Base-by-base conservation (phyloP, 2,797 vertebrate species). In the Chrosomus eos region DNA sequence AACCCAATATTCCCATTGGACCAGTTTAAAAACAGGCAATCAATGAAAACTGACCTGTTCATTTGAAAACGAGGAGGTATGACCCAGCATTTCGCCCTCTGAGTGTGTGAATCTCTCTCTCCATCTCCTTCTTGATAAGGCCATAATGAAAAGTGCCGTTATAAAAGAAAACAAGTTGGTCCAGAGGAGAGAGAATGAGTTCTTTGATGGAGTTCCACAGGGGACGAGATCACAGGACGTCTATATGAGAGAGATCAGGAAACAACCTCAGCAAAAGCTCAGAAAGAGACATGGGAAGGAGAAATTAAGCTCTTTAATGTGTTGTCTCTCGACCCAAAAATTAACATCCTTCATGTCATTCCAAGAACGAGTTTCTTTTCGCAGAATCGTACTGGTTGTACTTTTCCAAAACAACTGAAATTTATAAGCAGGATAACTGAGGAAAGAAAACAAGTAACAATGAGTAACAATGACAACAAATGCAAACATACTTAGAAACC, bases 11-110 rank as follows among this genome's bases (percentile, higher is more conserved):
- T 73, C 83, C 83, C 76, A 31, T 33, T 73, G 76, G 83, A 45
- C 48, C 51, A 26, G 83, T 85, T 80, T 80, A 73, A 85, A 85
- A 85, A 73, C 68, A 85, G 67, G 76, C 77, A 80, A 68, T 85
- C 76, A 85, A 68, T 79, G 67, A 45, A 62, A 79, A 79, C 60
- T 28, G 71, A 75, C 60, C 81, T 83, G 31, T 67, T 83, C 51
- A 36, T 72, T 48, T 51, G 67, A n/a, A 62, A 40, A 28, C 1
- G 16, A 77, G 62, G 45, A 84, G 75, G 62, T 77, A 66, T 74
- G 51, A 53, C 68, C 77, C 55, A 60, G 48, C 31, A 38, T 66
- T 85, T 64, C 10, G 2, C 60, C 31, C 81, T 74, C 21, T 36
- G 58, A 74, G 81, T 66, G 58, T 64, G 40, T 76, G 60, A 67